Evolutionary conservation across 2,888 invertebrate species (phyloP).

Genomic region (Invenusta paracnida): DNA sequence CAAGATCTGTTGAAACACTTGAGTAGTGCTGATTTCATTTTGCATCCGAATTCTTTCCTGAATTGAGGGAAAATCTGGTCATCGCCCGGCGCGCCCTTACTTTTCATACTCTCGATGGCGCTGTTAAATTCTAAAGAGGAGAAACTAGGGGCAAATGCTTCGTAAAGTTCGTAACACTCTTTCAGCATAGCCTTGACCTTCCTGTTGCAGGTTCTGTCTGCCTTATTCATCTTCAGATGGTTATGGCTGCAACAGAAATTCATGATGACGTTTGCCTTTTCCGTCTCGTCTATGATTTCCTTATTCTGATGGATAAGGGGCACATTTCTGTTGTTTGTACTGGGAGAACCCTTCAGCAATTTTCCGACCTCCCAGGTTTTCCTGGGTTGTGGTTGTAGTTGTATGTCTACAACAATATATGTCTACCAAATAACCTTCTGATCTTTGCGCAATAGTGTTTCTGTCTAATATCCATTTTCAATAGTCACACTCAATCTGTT

Average conservation of each 20-base stretch:
- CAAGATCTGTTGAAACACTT: background rate
- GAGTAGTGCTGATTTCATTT: background rate
- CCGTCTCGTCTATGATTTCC: background rate
- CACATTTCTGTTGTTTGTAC: background rate
- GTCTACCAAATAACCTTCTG: too few relatives aligned
- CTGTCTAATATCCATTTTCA: too few relatives aligned
- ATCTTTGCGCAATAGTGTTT: too few relatives aligned
- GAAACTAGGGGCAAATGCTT: background rate
- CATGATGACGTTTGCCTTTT: background rate
- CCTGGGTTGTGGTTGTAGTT: too few relatives aligned
- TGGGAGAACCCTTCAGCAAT: background rate
- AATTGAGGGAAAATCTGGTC: background rate
- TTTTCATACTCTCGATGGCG: background rate
- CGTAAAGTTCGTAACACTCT: background rate
- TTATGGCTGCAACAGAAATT: background rate
- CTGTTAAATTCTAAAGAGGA: background rate
- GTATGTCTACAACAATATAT: too few relatives aligned
- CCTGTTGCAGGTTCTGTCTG: background rate
- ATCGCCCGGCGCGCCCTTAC: background rate
- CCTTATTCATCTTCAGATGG: background rate
- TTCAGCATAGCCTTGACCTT: background rate
- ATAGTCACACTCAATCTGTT: too few relatives aligned
- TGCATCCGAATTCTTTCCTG: background rate
- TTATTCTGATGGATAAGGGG: background rate
- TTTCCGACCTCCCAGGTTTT: too few relatives aligned